A percentile compares a stretch with the other conserved stretches of the same genome.
phyloP scores from a whole-genome alignment of 2,888 invertebrate genomes.

The Drosophila multiciliata region DNA sequence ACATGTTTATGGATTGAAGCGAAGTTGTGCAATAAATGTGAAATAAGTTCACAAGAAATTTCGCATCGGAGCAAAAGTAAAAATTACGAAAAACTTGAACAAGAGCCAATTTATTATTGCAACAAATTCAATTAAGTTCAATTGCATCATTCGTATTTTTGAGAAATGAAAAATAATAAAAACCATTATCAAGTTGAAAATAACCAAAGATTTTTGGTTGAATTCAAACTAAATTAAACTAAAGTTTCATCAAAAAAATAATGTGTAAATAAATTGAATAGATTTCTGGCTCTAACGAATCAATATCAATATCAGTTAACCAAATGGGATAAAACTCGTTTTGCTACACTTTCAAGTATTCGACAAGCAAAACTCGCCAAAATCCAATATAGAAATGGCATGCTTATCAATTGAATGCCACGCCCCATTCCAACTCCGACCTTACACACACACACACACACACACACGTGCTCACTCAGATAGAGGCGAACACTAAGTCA shows the following conservation, averaged over 20 bases:
- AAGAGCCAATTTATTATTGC: constrained; percentile 17
- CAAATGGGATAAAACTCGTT: constrained; percentile 6
- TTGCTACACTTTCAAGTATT: constrained; percentile 20
- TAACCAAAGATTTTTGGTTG: not conserved
- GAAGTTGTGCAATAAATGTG: constrained; percentile 5
- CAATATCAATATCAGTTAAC: constrained; percentile 9
- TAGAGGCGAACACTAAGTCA: constrained; percentile 41
- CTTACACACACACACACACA: constrained; percentile 14
- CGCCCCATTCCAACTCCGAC: not conserved
- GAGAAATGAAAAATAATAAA: not conserved
- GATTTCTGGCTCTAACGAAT: not conserved
- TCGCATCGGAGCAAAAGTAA: not conserved
- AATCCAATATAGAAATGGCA: constrained; percentile 35
- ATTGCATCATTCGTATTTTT: not conserved
- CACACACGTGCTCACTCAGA: not conserved
- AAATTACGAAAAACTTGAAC: not conserved
- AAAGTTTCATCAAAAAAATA: not conserved
- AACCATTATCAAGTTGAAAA: not conserved
- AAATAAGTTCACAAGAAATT: constrained; percentile 2
- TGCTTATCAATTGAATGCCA: constrained; percentile 33
- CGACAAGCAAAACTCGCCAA: constrained; percentile 26
- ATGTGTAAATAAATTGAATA: not conserved
- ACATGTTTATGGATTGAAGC: constrained; percentile 3
- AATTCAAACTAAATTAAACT: not conserved
- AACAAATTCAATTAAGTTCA: not conserved